phyloP scores from a whole-genome alignment of 2,113 vertebrate genomes.

The Tonatia bakeri region DNA sequence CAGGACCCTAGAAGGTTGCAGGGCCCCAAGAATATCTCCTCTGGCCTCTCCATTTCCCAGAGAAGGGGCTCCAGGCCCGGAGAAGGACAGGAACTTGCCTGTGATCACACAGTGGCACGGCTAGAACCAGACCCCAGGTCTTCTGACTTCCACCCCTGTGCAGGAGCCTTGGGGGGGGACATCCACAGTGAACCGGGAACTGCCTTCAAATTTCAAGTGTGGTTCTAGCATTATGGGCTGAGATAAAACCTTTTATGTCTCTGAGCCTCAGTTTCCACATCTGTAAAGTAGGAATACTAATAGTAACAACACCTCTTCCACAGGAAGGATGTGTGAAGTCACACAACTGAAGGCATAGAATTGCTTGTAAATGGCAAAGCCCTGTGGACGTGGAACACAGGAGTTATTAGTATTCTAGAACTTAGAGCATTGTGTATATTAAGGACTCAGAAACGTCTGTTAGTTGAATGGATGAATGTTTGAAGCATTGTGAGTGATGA shows the following conservation, averaged over 20 bases:
- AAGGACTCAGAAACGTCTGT: neutral
- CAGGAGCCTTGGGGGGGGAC: neutral
- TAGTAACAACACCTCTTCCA: neutral
- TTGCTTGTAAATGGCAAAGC: neutral
- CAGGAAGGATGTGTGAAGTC: neutral
- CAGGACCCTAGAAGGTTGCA: neutral
- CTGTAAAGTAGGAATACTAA: neutral
- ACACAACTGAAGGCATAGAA: neutral
- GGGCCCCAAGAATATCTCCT: neutral
- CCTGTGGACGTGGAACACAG: neutral
- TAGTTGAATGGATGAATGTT: neutral
- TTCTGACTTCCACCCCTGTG: neutral
- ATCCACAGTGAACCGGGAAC: neutral
- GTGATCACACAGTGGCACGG: neutral
- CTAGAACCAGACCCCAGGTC: neutral
- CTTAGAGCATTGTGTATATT: neutral
- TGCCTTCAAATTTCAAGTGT: neutral
- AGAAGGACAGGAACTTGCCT: neutral
- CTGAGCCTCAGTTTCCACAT: neutral
- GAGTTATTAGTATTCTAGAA: neutral
- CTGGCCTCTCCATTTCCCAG: neutral
- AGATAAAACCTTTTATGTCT: neutral
- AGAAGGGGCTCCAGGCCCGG: neutral
- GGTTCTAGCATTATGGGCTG: neutral
- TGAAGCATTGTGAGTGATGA: neutral